Percentiles rank a stretch among this genome's conserved stretches.
Evolutionary conservation across 2,113 vertebrate species (phyloP).

Genomic region (Amblyornis subalaris): DNA sequence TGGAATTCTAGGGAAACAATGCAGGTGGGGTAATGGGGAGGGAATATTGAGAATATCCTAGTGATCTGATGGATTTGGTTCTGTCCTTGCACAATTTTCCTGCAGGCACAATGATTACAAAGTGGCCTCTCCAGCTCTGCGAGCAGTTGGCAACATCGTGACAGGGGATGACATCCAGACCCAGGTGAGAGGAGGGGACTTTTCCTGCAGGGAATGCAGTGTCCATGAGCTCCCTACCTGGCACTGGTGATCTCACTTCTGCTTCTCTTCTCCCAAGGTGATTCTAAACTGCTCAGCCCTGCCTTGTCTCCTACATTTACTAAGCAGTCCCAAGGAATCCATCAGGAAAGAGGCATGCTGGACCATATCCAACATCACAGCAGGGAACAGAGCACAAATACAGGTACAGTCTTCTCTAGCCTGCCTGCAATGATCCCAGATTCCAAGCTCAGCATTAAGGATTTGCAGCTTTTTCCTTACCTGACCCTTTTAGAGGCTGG

Average conservation of each 20-base stretch:
- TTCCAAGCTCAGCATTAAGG: not conserved
- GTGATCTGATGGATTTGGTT: not conserved
- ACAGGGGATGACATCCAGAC: conserved; percentile 98
- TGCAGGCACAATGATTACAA: conserved; percentile 96
- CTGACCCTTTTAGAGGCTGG: not conserved
- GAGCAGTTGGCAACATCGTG: conserved; percentile 97
- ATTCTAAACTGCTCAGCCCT: conserved; percentile 97
- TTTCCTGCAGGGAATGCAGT: not conserved
- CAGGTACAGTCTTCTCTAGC: conserved; percentile 75
- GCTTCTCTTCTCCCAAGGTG: conserved; percentile 74
- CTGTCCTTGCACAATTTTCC: not conserved
- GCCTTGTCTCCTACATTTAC: conserved; percentile 93
- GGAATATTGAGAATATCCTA: not conserved
- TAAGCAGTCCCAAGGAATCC: conserved; percentile 96
- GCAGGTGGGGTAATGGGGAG: not conserved
- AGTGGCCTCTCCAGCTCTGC: conserved; percentile 93
- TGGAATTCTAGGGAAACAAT: not conserved
- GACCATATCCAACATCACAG: conserved; percentile 99
- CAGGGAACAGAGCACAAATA: conserved; percentile 95
- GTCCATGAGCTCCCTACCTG: not conserved
- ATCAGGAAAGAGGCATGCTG: conserved; percentile 98
- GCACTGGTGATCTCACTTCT: not conserved
- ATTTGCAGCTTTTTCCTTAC: not conserved
- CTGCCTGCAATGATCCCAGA: fast-evolving
- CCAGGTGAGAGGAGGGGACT: conserved; percentile 75